phyloP scores from a whole-genome alignment of 2,113 vertebrate genomes.

The Peromyscus leucopus region DNA sequence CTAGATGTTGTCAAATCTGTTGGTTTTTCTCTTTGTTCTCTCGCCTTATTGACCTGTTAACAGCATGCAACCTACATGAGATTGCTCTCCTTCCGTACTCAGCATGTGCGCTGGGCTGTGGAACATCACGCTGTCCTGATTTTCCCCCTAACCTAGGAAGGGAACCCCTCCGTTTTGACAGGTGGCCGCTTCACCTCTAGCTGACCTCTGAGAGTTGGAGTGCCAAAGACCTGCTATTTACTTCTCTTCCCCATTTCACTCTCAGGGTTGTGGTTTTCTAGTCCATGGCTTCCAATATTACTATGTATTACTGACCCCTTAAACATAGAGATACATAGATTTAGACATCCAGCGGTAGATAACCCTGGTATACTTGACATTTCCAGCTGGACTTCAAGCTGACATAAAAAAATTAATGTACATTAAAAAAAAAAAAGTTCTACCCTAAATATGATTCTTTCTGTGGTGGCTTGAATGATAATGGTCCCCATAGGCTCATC shows the following conservation, averaged over 20 bases:
- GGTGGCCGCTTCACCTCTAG: not conserved
- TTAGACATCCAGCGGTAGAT: not conserved
- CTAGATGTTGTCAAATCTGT: not conserved
- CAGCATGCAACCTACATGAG: not conserved
- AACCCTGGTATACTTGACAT: not conserved
- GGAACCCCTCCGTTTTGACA: not conserved
- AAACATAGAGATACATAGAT: not conserved
- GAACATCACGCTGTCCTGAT: not conserved
- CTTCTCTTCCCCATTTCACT: not conserved
- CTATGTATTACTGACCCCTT: not conserved
- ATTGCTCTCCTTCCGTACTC: not conserved
- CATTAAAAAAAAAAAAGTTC: not conserved
- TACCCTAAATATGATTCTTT: not conserved
- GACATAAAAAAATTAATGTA: not conserved
- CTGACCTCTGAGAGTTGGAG: not conserved
- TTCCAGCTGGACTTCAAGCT: not conserved
- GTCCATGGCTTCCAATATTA: not conserved
- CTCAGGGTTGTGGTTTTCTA: not conserved
- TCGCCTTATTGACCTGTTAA: not conserved
- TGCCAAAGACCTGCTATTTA: not conserved
- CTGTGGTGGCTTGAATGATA: not conserved
- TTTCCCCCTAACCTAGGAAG: not conserved
- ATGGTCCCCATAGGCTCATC: not conserved
- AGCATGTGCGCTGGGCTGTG: not conserved
- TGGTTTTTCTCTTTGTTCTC: conserved; percentile 13